Percentiles rank a stretch among this genome's conserved stretches.
Conservation (phyloP, 2,113 vertebrate genomes). For the Istiophorus platypterus region DNA sequence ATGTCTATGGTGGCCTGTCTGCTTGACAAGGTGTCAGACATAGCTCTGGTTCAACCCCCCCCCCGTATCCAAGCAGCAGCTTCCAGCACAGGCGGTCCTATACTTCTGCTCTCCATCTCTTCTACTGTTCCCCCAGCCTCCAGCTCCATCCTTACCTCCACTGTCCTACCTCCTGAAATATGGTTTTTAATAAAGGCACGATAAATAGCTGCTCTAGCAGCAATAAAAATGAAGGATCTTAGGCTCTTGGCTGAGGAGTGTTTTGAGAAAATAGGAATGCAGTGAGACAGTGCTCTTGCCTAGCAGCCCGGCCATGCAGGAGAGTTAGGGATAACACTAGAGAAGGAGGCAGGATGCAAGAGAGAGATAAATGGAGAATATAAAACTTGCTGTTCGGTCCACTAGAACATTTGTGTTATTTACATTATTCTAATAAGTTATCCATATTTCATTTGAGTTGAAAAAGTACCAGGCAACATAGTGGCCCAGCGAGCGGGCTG, state of each 20-base stretch:
- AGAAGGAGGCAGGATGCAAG: constrained; percentile 29
- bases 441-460: constrained; percentile 61
- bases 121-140: constrained; percentile 49
- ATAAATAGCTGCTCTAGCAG: constrained; percentile 78
- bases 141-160: constrained; percentile 55
- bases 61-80: constrained; percentile 51
- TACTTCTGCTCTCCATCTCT: constrained; percentile 56
- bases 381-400: constrained; percentile 54
- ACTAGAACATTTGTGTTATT: constrained; percentile 63
- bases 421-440: constrained; percentile 55
- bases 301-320: constrained; percentile 55
- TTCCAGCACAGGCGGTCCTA: constrained; percentile 57
- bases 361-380: constrained; percentile 24
- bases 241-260: constrained; percentile 71
- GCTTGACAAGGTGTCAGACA: constrained; percentile 82
- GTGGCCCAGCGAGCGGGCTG: constrained; percentile 39
- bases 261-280: constrained; percentile 76
- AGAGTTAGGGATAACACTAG: constrained; percentile 37
- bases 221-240: constrained; percentile 83
- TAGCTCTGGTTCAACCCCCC: constrained; percentile 51
- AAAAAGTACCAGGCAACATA: constrained; percentile 51
- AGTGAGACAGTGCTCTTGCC: constrained; percentile 63
- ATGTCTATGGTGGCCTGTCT: constrained; percentile 75
- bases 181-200: constrained; percentile 86
- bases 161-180: constrained; percentile 79